These are phyloP conservation scores for Lutjanus argentimaculatus DNA, from an alignment of 2,797 vertebrate species.

Conservation along the genomic window DNA sequence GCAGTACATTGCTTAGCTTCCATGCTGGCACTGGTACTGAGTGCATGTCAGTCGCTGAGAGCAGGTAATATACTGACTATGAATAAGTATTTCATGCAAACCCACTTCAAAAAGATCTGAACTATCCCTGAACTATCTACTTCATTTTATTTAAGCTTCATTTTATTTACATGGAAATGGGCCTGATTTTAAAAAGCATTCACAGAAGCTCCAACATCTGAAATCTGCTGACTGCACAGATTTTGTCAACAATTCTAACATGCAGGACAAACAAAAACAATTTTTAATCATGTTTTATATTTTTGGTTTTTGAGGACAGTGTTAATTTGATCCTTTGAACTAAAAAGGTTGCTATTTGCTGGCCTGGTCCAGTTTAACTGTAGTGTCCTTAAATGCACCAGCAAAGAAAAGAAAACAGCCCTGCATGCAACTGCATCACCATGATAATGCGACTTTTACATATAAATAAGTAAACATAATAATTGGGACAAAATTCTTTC, in stretches of 20 bases:
- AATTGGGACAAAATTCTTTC: background rate
- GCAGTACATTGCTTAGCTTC: too few species aligned
- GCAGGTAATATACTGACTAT: too few species aligned
- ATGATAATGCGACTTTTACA: background rate
- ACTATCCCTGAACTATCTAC: background rate
- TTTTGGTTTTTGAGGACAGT: background rate
- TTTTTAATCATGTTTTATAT: background rate
- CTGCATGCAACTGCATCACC: background rate
- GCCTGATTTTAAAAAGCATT: background rate
- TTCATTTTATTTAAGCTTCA: background rate
- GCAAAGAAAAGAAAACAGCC: background rate
- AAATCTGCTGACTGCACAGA: background rate
- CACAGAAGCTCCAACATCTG: background rate
- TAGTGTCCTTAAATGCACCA: conserved; percentile 1
- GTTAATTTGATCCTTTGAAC: background rate
- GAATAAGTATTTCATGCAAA: too few species aligned
- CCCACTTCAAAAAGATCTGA: too few species aligned
- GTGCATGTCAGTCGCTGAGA: too few species aligned
- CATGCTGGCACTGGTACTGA: too few species aligned
- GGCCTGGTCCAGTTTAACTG: too few species aligned
- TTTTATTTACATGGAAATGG: background rate
- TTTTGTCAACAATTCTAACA: background rate
- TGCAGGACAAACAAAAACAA: background rate
- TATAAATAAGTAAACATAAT: background rate
- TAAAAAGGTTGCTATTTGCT: background rate